Evolutionary conservation across 2,113 vertebrate genomes (phyloP).

Genomic region (Mormyrus iriodes): DNA sequence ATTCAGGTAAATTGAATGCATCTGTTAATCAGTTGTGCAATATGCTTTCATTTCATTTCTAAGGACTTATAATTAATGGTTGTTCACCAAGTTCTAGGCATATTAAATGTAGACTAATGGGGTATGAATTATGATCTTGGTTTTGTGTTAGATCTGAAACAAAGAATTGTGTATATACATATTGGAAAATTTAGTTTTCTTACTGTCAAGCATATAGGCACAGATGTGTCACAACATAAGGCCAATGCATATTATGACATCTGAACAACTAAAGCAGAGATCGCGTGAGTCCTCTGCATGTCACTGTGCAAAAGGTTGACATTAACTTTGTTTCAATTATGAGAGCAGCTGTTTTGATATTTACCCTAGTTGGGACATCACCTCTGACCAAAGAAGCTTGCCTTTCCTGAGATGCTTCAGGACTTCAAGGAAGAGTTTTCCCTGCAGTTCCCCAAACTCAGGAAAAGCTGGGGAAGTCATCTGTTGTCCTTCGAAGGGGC

Average conservation of each 20-base stretch:
- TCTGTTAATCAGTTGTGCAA: neutral
- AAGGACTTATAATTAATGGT: neutral
- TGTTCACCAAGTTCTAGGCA: too few species aligned
- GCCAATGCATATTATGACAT: neutral
- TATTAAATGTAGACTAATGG: neutral
- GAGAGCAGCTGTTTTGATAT: constrained; percentile 52
- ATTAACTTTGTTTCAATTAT: constrained; percentile 37
- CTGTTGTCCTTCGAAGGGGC: constrained; percentile 33
- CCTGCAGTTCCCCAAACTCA: constrained; percentile 36
- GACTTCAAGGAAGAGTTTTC: constrained; percentile 30
- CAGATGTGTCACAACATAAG: neutral
- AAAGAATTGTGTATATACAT: neutral
- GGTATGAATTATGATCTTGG: neutral
- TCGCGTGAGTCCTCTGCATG: neutral
- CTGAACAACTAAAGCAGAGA: neutral
- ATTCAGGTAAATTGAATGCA: neutral
- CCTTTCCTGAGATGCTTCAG: constrained; percentile 29
- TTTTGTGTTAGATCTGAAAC: neutral
- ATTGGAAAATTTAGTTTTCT: neutral
- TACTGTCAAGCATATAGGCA: neutral
- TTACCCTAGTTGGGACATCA: constrained; percentile 26
- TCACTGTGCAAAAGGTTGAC: constrained; percentile 23
- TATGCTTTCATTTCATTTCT: neutral
- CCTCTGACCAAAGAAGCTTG: constrained; percentile 44
- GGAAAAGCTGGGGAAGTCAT: constrained; percentile 51